phyloP scores from a whole-genome alignment of 2,797 vertebrate genomes.

The Malurus leucopterus region DNA sequence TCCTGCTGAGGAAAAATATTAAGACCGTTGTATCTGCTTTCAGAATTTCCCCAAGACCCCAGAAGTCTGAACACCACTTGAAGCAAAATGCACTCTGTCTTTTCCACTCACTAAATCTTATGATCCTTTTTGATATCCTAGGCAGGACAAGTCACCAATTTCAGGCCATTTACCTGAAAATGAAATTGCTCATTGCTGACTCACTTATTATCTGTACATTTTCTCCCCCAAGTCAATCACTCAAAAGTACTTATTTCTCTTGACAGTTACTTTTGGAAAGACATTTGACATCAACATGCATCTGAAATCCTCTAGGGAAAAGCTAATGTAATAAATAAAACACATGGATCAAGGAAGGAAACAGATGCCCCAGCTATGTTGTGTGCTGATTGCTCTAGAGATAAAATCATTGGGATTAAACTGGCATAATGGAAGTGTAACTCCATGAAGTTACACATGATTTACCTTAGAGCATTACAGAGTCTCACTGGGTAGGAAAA shows the following conservation, averaged over 20 bases:
- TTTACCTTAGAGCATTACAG: background rate
- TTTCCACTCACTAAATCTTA: background rate
- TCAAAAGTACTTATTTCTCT: slow-evolving; percentile 15
- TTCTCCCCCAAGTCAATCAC: background rate
- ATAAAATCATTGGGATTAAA: background rate
- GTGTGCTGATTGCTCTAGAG: background rate
- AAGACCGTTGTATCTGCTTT: background rate
- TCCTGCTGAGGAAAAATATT: background rate
- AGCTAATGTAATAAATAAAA: background rate
- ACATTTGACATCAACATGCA: background rate
- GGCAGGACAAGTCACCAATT: background rate
- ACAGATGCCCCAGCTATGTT: background rate
- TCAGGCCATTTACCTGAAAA: slow-evolving; percentile 22
- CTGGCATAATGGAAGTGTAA: background rate
- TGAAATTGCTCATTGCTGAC: background rate
- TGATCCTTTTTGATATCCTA: background rate
- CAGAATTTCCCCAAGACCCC: background rate
- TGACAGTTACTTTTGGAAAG: slow-evolving; percentile 8
- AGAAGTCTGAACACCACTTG: background rate
- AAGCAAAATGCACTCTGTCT: background rate
- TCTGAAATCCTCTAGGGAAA: slow-evolving; percentile 29
- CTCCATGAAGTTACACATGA: background rate
- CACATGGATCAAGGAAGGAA: background rate
- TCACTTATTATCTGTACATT: background rate
- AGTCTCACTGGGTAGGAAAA: background rate